Evolutionary conservation across 2,888 invertebrate species (phyloP), one percentile per base, ranked within the genome.

Genomic region (Lasioglossum villosulum): DNA sequence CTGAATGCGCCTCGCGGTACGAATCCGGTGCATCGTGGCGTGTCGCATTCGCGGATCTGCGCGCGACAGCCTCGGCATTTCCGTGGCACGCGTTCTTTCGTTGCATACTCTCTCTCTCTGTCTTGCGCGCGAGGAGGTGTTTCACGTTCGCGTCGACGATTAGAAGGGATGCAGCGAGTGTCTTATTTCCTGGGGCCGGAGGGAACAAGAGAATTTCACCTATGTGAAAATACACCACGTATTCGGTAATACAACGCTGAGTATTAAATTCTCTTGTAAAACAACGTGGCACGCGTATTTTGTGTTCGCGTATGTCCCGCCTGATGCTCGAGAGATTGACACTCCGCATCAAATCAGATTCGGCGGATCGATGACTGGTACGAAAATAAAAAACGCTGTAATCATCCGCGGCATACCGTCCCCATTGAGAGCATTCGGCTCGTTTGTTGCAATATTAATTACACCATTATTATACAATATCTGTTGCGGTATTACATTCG

Each of bases 1-100:
- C 48, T 77, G 37, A 70, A 77, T 77, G 39, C 77, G 66, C 12
- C n/a, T 23, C 23, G 66, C 48, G 27, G 68, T 34, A n/a, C n/a
- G 70, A 70, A 52, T 37, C 76, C 19, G 39, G 27, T 52, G 48
- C 68, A 68, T 34, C 76, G 37, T 19, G 52, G 14, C 70, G 52
- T 37, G 70, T 37, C 23, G 19, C 45, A 30, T 48, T 48, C 72
- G 45, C 48, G 73, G 27, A 73, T 73, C 73, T 73, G 73, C n/a
- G 23, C 73, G 23, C 73, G 73, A 73, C 73, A 73, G 48, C 48
- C 52, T 23, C 23, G 4, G 30, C 52, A 27, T 72, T 30, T 37
- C 37, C 23, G 23, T 23, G 34, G 16, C 37, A n/a, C 14, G 37
- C 39, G 37, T 70, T 70, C 70, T 70, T 70, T 70, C 70, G n/a